Evolutionary conservation across 2,113 vertebrate genomes (phyloP).

Genomic region (Bolborhynchus lineola): DNA sequence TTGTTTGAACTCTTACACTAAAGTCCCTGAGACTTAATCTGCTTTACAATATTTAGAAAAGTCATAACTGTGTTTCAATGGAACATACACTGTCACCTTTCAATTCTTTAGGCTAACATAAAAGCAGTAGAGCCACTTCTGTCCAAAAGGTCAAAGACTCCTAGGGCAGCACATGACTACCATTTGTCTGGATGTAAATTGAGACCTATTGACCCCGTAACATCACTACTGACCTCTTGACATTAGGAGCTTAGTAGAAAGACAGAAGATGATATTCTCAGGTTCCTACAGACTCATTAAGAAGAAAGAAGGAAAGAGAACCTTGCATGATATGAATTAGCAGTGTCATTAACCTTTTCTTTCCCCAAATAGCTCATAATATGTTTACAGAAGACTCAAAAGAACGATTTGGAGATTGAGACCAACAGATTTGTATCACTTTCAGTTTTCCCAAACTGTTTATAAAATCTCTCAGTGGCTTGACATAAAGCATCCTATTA

Average conservation of each 20-base stretch:
- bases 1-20: not conserved
- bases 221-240: constrained; percentile 65
- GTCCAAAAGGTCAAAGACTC: constrained; percentile 41
- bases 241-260: constrained; percentile 42
- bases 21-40: not conserved
- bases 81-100: not conserved
- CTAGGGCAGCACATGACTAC: constrained; percentile 35
- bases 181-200: constrained; percentile 66
- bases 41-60: not conserved
- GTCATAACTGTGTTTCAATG: not conserved
- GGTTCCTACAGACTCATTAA: constrained; percentile 31
- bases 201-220: constrained; percentile 44
- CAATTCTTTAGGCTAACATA: constrained; percentile 21
- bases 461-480: constrained; percentile 28
- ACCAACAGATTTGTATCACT: constrained; percentile 41
- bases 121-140: constrained; percentile 49
- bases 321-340: constrained; percentile 17
- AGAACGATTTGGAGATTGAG: not conserved
- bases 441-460: constrained; percentile 41
- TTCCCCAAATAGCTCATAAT: not conserved
- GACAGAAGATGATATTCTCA: constrained; percentile 32
- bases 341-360: constrained; percentile 29
- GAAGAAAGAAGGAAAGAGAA: constrained; percentile 22
- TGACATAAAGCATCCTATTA: constrained; percentile 14
- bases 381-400: constrained; percentile 11